These are phyloP conservation scores for Acrocephalus arundinaceus DNA, from an alignment of 2,113 vertebrate species.

Conservation along the genomic window DNA sequence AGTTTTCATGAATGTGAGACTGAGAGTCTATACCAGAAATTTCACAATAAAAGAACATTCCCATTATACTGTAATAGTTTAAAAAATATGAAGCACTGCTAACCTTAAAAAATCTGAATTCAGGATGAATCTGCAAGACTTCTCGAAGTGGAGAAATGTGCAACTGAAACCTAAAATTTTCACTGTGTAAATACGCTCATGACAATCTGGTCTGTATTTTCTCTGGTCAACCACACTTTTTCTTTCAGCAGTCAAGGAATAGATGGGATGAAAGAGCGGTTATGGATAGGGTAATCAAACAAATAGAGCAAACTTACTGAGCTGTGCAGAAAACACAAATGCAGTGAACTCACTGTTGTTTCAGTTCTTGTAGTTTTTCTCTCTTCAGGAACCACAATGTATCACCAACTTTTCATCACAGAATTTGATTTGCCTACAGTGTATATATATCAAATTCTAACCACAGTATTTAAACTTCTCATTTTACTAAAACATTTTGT, in stretches of 20 bases:
- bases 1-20: background rate
- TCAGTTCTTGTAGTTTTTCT: background rate
- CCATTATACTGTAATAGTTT: background rate
- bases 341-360: background rate
- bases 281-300: background rate
- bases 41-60: background rate
- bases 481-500: background rate
- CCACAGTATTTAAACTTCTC: background rate
- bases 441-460: background rate
- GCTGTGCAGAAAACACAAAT: background rate
- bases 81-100: background rate
- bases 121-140: background rate
- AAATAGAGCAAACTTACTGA: background rate
- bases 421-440: background rate
- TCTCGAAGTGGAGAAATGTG: background rate
- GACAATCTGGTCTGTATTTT: background rate
- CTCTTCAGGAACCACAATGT: background rate
- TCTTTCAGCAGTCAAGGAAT: background rate
- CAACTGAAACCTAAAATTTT: background rate
- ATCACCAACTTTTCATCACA: background rate
- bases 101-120: background rate
- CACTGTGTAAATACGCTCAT: background rate
- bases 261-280: background rate
- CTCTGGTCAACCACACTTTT: background rate
- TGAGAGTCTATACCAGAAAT: accelerated